These are phyloP conservation scores for Busseola fusca DNA, from an alignment of 2,888 invertebrate species.

Conservation along the genomic window DNA sequence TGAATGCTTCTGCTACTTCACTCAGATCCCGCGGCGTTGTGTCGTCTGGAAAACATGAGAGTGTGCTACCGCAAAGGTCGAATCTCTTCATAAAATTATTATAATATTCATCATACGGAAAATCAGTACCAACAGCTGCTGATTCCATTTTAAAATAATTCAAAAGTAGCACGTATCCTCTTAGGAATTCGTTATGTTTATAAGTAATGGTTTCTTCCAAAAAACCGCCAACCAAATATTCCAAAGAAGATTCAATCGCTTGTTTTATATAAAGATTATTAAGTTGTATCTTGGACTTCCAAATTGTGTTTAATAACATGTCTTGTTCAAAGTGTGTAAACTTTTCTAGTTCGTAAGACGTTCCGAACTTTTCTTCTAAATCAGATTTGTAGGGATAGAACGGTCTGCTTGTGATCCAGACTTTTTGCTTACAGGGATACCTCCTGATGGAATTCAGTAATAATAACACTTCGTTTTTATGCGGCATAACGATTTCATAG, in stretches of 20 bases:
- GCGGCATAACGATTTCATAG: slow-evolving; percentile 2
- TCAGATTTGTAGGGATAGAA: not conserved
- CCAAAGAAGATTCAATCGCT: not conserved
- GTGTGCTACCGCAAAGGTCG: not conserved
- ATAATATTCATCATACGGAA: not conserved
- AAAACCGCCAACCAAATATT: too few relatives aligned
- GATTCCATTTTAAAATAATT: slow-evolving; percentile 6
- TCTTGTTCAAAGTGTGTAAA: not conserved
- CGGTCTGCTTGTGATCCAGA: slow-evolving; percentile 15
- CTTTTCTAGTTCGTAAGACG: slow-evolving; percentile 5
- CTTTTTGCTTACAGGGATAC: not conserved
- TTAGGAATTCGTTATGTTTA: not conserved
- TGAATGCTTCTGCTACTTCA: not conserved
- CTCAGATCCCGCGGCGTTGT: not conserved
- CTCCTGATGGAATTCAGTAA: not conserved
- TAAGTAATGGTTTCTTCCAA: not conserved
- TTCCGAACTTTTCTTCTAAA: slow-evolving; percentile 10
- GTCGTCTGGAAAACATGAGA: not conserved
- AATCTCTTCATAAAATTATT: not conserved
- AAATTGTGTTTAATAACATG: not conserved
- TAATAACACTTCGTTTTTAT: not conserved
- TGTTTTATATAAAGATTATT: not conserved
- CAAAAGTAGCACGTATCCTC: not conserved
- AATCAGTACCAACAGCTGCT: not conserved
- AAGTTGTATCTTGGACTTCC: not conserved